These are phyloP conservation scores for Acrobeloides nanus DNA, from an alignment of 2,888 invertebrate species.

Conservation along the genomic window DNA sequence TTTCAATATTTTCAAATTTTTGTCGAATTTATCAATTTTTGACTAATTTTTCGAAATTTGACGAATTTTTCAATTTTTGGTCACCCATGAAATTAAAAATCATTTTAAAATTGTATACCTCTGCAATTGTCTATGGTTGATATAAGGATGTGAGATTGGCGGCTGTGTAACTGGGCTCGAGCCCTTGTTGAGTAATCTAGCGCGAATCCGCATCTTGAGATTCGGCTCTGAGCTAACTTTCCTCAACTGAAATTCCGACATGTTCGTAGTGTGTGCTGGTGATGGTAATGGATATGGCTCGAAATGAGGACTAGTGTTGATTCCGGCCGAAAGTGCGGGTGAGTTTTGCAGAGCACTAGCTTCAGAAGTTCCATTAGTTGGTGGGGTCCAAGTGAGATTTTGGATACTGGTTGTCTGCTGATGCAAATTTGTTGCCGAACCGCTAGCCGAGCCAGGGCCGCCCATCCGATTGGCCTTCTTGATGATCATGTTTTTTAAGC, in stretches of 20 bases:
- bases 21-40: too few species aligned
- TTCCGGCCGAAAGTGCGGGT: slow-evolving; percentile 6
- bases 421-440: background rate
- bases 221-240: slow-evolving; percentile 52
- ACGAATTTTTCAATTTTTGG: too few species aligned
- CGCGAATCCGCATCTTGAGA: slow-evolving; percentile 50
- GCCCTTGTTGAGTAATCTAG: slow-evolving; percentile 46
- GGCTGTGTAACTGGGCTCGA: slow-evolving; percentile 22
- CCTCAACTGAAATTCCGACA: slow-evolving; percentile 35
- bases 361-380: slow-evolving; percentile 14
- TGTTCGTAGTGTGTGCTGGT: background rate
- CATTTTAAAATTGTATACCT: slow-evolving; percentile 10
- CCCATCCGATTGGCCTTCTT: slow-evolving; percentile 26
- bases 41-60: too few species aligned
- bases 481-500: slow-evolving; percentile 49
- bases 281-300: slow-evolving; percentile 16
- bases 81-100: too few species aligned
- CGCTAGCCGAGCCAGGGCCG: background rate
- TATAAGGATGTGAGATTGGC: slow-evolving; percentile 8
- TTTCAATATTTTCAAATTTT: too few species aligned
- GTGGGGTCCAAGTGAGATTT: slow-evolving; percentile 14
- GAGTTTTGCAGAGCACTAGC: slow-evolving; percentile 1
- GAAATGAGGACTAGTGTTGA: slow-evolving; percentile 26
- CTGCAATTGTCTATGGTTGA: slow-evolving; percentile 12
- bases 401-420: slow-evolving; percentile 1